Evolutionary conservation across 2,797 vertebrate species (phyloP).

Genomic region (Pseudotriccus pelzelni): DNA sequence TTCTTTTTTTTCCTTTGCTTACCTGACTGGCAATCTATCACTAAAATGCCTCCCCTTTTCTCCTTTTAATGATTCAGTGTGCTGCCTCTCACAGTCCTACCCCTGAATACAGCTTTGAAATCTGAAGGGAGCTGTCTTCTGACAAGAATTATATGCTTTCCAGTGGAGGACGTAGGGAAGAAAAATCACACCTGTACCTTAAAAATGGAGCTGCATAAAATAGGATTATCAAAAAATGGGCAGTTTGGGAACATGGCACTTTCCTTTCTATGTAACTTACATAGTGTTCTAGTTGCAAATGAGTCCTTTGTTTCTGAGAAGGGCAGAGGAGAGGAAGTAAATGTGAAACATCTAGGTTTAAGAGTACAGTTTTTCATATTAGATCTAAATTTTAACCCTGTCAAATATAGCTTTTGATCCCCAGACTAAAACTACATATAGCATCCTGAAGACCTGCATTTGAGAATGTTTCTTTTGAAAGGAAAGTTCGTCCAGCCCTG

Average conservation of each 20-base stretch:
- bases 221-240: neutral
- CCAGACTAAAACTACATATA: neutral
- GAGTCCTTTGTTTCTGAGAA: neutral
- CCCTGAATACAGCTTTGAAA: neutral
- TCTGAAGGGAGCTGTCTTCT: neutral
- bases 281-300: neutral
- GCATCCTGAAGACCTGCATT: neutral
- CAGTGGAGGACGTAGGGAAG: neutral
- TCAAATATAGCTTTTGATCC: neutral
- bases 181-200: neutral
- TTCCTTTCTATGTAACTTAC: neutral
- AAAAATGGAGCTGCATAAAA: neutral
- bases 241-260: neutral
- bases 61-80: slow-evolving; percentile 3
- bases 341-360: neutral
- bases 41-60: neutral
- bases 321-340: neutral
- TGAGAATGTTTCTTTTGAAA: neutral
- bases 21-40: neutral
- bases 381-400: neutral
- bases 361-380: neutral
- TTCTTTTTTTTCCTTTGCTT: neutral
- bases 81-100: neutral
- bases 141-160: neutral
- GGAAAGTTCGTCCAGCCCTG: neutral